Base-by-base conservation (phyloP, 2,888 invertebrate species). In the Chirona hameri region DNA sequence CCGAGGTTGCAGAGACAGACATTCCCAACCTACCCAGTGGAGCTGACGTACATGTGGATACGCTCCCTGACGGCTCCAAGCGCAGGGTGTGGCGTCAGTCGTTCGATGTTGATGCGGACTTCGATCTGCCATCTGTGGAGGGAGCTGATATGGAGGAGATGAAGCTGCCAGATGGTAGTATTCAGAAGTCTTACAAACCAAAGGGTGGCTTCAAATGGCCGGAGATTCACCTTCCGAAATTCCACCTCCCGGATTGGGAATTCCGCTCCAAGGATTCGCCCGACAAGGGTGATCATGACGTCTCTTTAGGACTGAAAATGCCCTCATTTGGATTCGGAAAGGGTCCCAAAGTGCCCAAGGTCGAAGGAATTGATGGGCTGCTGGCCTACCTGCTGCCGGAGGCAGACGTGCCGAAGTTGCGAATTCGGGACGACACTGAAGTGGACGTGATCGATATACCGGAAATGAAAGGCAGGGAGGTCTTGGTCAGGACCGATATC, bases 91-190 rank as follows among this genome's bases (percentile, higher is more conserved):
- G 60, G 60, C 21, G 60, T 7, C 60, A 60, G 24, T 60, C 60
- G 27, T 57, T 79, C 10, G 81, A 83, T 15, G 81, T 76, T n/a
- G 83, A 72, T 69, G 82, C 82, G 80, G 82, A 81, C 60, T n/a
- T 83, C 79, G 82, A 83, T 21, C 52, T 83, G 21, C 82, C 81
- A 15, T 48, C 81, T 29, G 55, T 80, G 48, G 83, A 83, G 31
- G 72, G 72, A 3, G 72, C 72, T 18, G 72, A 72, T 31, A 31
- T 31, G 2, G 72, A 72, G 18, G 31, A 72, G 0, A 31, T 39
- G 12, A 72, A 7, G 12, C 15, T 72, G 15, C 29, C 29, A 4
- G 72, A 72, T 29, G 72, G 31, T 1, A 29, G n/a, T 0, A 14
- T 31, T 18, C 24, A 72, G n/a, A 72, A 24, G 18, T 18, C 72